Conservation (phyloP, 2,113 vertebrate genomes). For the Myocastor coypus region DNA sequence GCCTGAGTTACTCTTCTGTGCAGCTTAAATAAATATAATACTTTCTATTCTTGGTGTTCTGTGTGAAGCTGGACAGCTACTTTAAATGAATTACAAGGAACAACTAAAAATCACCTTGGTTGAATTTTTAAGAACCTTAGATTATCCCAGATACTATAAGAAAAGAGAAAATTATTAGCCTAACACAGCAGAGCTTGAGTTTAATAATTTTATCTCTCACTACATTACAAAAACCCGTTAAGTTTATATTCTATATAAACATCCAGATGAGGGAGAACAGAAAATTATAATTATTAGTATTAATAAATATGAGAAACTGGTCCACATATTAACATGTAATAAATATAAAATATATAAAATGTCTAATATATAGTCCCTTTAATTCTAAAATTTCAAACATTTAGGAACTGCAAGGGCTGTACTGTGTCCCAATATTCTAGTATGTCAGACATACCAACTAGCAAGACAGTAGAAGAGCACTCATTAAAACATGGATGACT, state of each 20-base stretch:
- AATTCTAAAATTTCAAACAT: neutral
- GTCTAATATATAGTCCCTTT: neutral
- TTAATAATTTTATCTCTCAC: neutral
- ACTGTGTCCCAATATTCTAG: neutral
- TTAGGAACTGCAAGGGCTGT: neutral
- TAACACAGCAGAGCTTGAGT: neutral
- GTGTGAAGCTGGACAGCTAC: neutral
- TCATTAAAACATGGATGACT: neutral
- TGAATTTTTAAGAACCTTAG: neutral
- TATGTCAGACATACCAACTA: neutral
- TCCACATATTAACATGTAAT: neutral
- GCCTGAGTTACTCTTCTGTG: neutral
- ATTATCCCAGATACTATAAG: neutral
- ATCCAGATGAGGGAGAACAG: neutral
- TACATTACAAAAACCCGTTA: neutral
- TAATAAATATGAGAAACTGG: neutral
- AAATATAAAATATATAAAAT: neutral
- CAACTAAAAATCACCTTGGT: neutral
- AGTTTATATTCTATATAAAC: neutral
- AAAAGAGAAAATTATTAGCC: neutral
- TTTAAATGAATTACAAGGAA: neutral
- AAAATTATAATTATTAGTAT: neutral
- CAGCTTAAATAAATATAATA: neutral
- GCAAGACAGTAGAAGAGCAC: neutral
- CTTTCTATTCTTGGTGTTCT: neutral